These are phyloP conservation scores for Onychorhynchus coronatus DNA, from an alignment of 2,113 vertebrate genomes.

Conservation along the genomic window DNA sequence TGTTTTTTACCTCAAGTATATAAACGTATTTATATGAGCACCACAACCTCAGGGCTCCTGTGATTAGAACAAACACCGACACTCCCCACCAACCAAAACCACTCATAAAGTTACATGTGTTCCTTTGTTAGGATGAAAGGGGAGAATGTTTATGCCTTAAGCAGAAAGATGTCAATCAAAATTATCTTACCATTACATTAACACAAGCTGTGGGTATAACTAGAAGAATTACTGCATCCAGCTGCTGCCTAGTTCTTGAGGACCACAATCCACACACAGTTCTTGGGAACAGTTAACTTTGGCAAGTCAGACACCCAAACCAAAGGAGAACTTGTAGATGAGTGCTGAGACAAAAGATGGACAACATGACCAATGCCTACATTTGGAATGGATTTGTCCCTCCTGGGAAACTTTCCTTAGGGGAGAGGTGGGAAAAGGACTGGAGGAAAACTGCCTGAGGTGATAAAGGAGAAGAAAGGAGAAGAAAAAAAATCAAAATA, in stretches of 20 bases:
- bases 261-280: background rate
- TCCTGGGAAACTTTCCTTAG: background rate
- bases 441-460: background rate
- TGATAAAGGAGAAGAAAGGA: background rate
- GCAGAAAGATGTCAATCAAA: background rate
- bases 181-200: background rate
- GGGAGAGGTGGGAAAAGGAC: background rate
- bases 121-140: background rate
- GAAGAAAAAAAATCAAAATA: background rate
- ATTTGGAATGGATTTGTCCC: background rate
- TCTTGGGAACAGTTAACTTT: background rate
- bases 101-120: background rate
- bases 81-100: background rate
- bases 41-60: background rate
- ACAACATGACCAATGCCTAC: background rate
- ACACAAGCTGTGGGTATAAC: background rate
- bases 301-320: background rate
- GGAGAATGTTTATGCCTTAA: background rate
- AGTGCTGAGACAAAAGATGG: background rate
- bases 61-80: background rate
- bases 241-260: background rate
- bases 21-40: background rate
- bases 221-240: background rate
- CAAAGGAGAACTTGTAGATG: background rate
- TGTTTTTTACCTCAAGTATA: background rate